Evolutionary conservation across 2,113 vertebrate genomes (phyloP), one percentile per base, ranked within the genome.

Genomic region (Felis catus): DNA sequence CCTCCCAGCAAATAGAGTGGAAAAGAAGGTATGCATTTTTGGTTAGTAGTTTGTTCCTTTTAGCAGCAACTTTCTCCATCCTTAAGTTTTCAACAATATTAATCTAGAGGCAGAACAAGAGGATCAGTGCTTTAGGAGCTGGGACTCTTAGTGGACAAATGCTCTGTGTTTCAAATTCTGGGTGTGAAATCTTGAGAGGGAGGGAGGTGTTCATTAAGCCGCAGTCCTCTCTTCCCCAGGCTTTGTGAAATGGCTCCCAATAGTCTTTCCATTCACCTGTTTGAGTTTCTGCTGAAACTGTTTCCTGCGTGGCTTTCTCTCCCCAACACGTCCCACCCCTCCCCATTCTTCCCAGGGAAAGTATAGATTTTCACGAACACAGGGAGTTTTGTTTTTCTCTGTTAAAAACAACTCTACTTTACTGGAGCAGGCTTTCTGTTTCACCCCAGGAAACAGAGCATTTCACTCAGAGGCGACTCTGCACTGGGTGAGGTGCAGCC

Each of bases 361-460:
- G 98, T 98, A 97, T 99, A 99, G 94, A 96, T 98, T 99, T 98
- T 95, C 98, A 95, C 10, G 73, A 98, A 98, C 98, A 99, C 98
- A 98, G 97, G 93, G 97, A 82, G 82, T 95, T 98, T 97, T 98
- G 98, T 99, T 98, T 98, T 98, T 97, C 98, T 96, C 92, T 51
- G 0, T 92, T 97, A 66, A 97, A 98, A 98, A 97, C 98, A 98
- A 96, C 97, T 81, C 97, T 48, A 81, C 97, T 96, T 89, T 7
- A 94, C 96, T 53, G 95, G 94, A 97, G 96, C 80, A 36, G 97
- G 96, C 98, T 98, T 98, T 98, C 95, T 97, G 2, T 96, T 98
- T 94, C 97, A 87, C 96, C 96, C 96, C 87, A 29, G 89, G 94
- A 98, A 96, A 98, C 98, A 98, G 95, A 93, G 98, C 6, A 3